Evolutionary conservation across 2,888 invertebrate species (phyloP), one percentile per base, ranked within the genome.

Genomic region (Caenorhabditis zanzibari): DNA sequence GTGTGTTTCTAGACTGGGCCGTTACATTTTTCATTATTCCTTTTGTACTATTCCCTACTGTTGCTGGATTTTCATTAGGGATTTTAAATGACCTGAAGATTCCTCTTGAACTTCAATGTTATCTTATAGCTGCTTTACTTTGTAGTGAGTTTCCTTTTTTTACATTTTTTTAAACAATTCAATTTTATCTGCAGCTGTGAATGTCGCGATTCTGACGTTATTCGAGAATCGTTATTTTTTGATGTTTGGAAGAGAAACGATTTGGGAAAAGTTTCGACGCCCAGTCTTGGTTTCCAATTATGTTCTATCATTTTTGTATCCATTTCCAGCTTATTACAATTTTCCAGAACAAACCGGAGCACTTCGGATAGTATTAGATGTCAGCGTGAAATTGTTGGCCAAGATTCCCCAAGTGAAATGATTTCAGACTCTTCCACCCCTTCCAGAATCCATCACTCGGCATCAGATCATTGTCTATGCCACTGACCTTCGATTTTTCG

Each of bases 141-240:
- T 56, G 69, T 9, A 63, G 63, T 63, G 2, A 63, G 63, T 47
- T 26, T 63, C 10, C 10, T 19, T 26, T 10, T 22, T 24, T 26
- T 26, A n/a, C n/a, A n/a, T n/a, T n/a, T n/a, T n/a, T n/a, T n/a
- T n/a, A n/a, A n/a, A n/a, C n/a, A n/a, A n/a, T n/a, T n/a, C n/a
- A 26, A 6, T 63, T 61, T 41, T 10, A 12, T 47, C 19, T 47
- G 47, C 28, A 56, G 69, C 41, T n/a, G 38, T 58, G 5, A 58
- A 44, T 28, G 56, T 56, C 1, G 56, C 56, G 1, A 44, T 41
- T 14, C n/a, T 58, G 56, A 58, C 28, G 9, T 1, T 58, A 19
- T 71, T 71, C 44, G 69, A 71, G 22, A 71, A 71, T 56, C 69
- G 69, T 16, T 71, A 71, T 44, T 44, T 41, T 32, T 5, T 58